Base-by-base conservation (phyloP, 1,140 invertebrate species). In the Sycophila sp. region DNA sequence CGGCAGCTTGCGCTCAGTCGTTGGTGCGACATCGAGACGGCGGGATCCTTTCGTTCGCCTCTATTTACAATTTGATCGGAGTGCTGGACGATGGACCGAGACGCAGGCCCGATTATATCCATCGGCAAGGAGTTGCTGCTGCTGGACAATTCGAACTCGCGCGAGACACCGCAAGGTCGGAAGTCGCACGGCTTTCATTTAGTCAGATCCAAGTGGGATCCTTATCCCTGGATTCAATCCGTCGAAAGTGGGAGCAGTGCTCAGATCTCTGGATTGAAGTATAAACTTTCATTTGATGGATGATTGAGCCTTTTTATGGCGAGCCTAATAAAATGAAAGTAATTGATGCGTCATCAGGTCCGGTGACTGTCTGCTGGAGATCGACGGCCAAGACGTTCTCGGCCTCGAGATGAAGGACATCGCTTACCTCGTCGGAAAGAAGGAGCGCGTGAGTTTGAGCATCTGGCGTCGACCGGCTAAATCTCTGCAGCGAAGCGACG, bases 141-240 rank as follows among this genome's bases (percentile, higher is more conserved):
- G 15, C 55, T 79, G 10, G 47, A 71, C 24, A 70, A 40, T 24
- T 19, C 45, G 2, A 62, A 62, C 13, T 68, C 55, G 2, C 42
- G 59, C 22, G n/a, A 11, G 19, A 40, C 67, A n/a, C 32, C 56
- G 5, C 47, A 66, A 0, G 69, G 74, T 5, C 74, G 75, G 34
- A 79, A 79, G 69, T 78, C 85, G 26, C 90, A 87, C 34, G 91
- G 91, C 19, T 92, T 92, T 81, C 88, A 91, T 76, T 79, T 92
- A 47, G 90, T 89, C 1, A 85, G 90, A 66, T 90, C 88, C 22
- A 90, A 91, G 76, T 92, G 90, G 90, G 91, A 92, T 83, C 90
- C 91, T 5, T 92, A 92, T 86, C 91, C 91, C 32, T 92, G 91
- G 90, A 86, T 92, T 56, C 81, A 83, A 53, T 76, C 77, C 8